Conservation (phyloP, 1,140 invertebrate species). For the Cataglyphis hispanica region DNA sequence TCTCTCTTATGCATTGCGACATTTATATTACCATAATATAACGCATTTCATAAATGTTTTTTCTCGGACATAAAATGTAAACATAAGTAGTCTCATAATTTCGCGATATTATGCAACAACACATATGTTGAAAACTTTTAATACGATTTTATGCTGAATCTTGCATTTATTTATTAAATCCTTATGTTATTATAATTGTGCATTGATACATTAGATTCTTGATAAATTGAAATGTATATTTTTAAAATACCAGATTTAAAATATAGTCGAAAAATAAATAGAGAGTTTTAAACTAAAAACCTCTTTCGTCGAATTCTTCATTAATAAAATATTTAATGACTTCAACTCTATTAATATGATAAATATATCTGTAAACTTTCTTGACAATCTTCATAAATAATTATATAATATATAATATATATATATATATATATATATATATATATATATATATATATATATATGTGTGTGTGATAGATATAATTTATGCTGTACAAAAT, state of each 20-base stretch:
- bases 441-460: too few relatives aligned
- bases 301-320: not conserved
- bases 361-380: not conserved
- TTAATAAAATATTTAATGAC: not conserved
- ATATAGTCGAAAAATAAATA: not conserved
- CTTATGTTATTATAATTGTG: not conserved
- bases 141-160: not conserved
- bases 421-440: too few relatives aligned
- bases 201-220: not conserved
- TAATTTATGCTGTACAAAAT: conserved; percentile 7
- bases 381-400: not conserved
- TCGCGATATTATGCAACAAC: conserved; percentile 35
- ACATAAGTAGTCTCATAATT: conserved; percentile 35
- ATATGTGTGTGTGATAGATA: conserved; percentile 13
- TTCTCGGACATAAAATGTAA: conserved; percentile 25
- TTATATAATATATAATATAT: too few relatives aligned
- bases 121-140: conserved; percentile 24
- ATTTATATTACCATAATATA: conserved; percentile 2
- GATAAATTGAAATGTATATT: not conserved
- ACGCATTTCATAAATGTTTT: conserved; percentile 40
- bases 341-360: not conserved
- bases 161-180: conserved; percentile 24
- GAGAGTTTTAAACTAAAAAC: not conserved
- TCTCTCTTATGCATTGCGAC: conserved; percentile 29
- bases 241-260: not conserved